phyloP scores from a whole-genome alignment of 2,113 vertebrate species.

The Cebidichthys violaceus region DNA sequence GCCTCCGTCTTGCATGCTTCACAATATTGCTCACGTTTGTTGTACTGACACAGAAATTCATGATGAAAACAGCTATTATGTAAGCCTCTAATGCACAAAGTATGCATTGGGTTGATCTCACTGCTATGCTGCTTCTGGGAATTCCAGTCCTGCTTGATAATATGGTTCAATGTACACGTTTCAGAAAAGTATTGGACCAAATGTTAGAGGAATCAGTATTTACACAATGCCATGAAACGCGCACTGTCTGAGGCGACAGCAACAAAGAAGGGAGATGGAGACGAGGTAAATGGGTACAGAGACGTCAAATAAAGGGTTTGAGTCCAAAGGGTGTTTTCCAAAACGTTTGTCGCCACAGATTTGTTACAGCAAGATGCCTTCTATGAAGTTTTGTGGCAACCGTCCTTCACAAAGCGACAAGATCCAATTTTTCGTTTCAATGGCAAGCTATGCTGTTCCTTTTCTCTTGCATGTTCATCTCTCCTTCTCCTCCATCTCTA shows the following conservation, averaged over 20 bases:
- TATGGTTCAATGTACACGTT: constrained; percentile 16
- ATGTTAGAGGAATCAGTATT: constrained; percentile 48
- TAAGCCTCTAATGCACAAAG: constrained; percentile 19
- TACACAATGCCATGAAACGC: constrained; percentile 33
- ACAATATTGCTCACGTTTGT: constrained; percentile 58
- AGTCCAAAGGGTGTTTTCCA: constrained; percentile 41
- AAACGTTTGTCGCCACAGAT: constrained; percentile 31
- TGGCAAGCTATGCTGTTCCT: constrained; percentile 23
- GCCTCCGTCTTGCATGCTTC: constrained; percentile 58
- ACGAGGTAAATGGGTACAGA: constrained; percentile 43
- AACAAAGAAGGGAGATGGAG: constrained; percentile 38
- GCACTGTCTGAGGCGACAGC: constrained; percentile 28
- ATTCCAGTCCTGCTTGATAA: constrained; percentile 29
- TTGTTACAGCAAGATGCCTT: constrained; percentile 41
- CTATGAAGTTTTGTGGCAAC: constrained; percentile 21
- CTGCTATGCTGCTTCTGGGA: constrained; percentile 27
- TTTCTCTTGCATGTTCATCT: constrained; percentile 8
- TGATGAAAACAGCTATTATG: constrained; percentile 27
- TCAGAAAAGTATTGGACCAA: constrained; percentile 22
- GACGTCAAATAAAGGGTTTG: constrained; percentile 48
- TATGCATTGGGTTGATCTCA: constrained; percentile 12
- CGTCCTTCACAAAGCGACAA: constrained; percentile 27
- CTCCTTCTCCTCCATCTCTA: constrained; percentile 17
- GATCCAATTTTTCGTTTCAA: constrained; percentile 12
- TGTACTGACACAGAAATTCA: constrained; percentile 37